Conservation (phyloP, 2,113 vertebrate genomes). For the Menura novaehollandiae region DNA sequence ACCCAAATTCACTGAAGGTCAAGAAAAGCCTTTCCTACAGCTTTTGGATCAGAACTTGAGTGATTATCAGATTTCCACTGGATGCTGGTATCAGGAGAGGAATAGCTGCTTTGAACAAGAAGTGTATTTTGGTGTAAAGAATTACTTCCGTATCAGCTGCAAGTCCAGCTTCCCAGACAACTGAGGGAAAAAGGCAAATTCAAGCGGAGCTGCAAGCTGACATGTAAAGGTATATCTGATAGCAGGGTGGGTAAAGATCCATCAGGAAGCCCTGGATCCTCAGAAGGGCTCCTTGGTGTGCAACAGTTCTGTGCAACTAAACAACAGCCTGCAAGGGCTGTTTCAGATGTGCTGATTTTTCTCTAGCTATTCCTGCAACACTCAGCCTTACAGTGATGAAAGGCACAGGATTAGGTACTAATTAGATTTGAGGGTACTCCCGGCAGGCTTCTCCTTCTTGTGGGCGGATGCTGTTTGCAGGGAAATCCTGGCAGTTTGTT, state of each 20-base stretch:
- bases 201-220: background rate
- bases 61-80: background rate
- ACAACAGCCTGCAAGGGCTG: background rate
- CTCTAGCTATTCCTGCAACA: background rate
- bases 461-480: background rate
- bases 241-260: background rate
- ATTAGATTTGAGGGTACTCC: slow-evolving; percentile 11
- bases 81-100: background rate
- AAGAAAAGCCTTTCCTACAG: background rate
- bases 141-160: background rate
- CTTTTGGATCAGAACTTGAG: background rate
- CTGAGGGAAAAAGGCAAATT: background rate
- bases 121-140: background rate
- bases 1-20: background rate
- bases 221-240: rapidly evolving
- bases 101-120: background rate
- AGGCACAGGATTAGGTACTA: background rate
- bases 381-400: background rate
- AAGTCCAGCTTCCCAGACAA: background rate
- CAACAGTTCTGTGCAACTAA: background rate
- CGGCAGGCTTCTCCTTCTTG: background rate
- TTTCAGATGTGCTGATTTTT: background rate
- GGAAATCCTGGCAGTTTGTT: background rate
- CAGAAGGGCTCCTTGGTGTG: background rate
- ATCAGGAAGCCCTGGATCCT: background rate